Conservation (phyloP, 2,113 vertebrate species). For the Eolophus roseicapilla region DNA sequence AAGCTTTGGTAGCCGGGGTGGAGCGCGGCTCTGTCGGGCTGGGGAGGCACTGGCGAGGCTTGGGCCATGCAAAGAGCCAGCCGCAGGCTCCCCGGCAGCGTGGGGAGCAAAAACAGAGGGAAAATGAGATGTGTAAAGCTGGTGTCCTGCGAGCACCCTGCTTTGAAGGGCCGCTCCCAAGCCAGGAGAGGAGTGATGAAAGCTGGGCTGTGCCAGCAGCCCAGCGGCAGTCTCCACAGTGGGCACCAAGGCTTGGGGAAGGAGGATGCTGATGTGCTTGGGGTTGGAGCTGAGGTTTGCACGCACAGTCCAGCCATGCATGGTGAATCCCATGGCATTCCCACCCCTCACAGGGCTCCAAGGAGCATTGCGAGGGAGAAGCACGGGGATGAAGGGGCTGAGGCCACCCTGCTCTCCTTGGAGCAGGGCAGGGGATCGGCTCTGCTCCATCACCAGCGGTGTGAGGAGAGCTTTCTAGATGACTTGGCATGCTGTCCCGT, state of each 20-base stretch:
- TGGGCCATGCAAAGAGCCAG: neutral
- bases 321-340: fast-evolving
- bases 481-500: neutral
- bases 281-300: neutral
- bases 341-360: fast-evolving
- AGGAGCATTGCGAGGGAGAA: fast-evolving
- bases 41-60: neutral
- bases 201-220: fast-evolving
- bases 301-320: fast-evolving
- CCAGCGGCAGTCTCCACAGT: fast-evolving
- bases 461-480: neutral
- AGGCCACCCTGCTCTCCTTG: neutral
- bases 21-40: neutral
- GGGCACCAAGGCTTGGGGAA: neutral
- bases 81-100: neutral
- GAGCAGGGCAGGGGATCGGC: too few relatives aligned
- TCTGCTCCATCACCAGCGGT: neutral
- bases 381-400: fast-evolving
- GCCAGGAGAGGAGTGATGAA: neutral
- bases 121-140: neutral
- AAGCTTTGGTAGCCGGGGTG: neutral
- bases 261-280: fast-evolving
- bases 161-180: constrained; percentile 6
- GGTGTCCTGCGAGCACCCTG: neutral
- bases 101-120: neutral